phyloP scores from a whole-genome alignment of 2,888 invertebrate genomes.

The Pammene aurita region DNA sequence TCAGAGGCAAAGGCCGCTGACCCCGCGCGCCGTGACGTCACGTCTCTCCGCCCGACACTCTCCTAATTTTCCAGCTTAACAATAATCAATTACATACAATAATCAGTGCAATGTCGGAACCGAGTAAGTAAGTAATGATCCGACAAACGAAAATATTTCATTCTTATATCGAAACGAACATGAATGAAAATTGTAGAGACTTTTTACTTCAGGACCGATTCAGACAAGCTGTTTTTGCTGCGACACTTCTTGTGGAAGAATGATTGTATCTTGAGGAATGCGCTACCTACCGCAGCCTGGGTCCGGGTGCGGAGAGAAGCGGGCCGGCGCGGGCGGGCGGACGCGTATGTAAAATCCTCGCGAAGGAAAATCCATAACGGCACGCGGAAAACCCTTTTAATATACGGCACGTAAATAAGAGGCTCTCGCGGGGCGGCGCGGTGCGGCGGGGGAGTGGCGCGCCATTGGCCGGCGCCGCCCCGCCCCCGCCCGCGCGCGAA shows the following conservation, averaged over 20 bases:
- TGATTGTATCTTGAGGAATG: constrained; percentile 19
- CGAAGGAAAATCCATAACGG: constrained; percentile 80
- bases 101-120: constrained; percentile 18
- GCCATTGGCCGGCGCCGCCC: constrained; percentile 68
- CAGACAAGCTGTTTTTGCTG: constrained; percentile 17
- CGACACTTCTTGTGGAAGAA: constrained; percentile 26
- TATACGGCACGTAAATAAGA: constrained; percentile 82
- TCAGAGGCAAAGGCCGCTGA: constrained; percentile 40
- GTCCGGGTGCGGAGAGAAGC: constrained; percentile 35
- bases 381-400: constrained; percentile 83
- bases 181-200: constrained; percentile 34
- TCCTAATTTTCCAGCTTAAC: constrained; percentile 24
- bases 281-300: constrained; percentile 37
- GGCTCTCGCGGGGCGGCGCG: constrained; percentile 55
- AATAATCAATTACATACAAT: constrained; percentile 26
- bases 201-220: constrained; percentile 32
- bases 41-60: constrained; percentile 25
- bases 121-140: constrained; percentile 3
- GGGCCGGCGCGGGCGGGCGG: constrained; percentile 42
- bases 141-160: constrained; percentile 17
- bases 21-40: constrained; percentile 43
- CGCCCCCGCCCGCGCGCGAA: constrained; percentile 72
- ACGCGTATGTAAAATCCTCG: constrained; percentile 72
- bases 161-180: constrained; percentile 24
- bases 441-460: constrained; percentile 60